Base-by-base conservation (phyloP, 2,888 invertebrate species). In the Prosapia bicincta region DNA sequence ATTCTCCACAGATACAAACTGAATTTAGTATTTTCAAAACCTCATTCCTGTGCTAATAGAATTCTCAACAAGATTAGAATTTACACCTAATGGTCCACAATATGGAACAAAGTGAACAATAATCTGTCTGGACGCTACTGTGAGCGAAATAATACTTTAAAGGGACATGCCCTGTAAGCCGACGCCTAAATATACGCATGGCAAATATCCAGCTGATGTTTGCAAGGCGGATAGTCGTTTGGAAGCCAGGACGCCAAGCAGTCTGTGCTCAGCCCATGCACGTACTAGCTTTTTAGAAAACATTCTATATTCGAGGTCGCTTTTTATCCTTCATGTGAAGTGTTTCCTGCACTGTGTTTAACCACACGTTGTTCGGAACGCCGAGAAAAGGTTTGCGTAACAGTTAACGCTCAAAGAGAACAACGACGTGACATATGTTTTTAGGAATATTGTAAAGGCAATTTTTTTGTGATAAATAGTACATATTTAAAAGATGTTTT, bases 201-300 rank as follows among this genome's bases (percentile, higher is more conserved):
- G 54, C 54, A 54, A n/a, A 20, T 20, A 54, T 54, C 54, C 54
- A 24, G 32, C 66, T n/a, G 54, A 74, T 69, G 69, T 74, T 28
- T 28, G 26, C 69, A 69, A 66, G 43, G 30, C 69, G 15, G 65
- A 28, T 69, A 73, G 73, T 73, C 67, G 73, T 6, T 25, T 13
- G 38, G 73, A 69, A 54, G 69, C 69, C 74, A 69, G 66, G 69
- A 69, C 69, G 69, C 69, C 74, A 69, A 69, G 69, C 69, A n/a
- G 69, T 69, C 69, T 69, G 30, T 24, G 28, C 26, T 20, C 54
- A 65, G 24, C n/a, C n/a, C n/a, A n/a, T n/a, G 30, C 2, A 20
- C 10, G 65, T 74, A 74, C 69, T 74, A 69, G 2, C 69, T 43
- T 65, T 69, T 26, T 66, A 30, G 69, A 25, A 26, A 25, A 74